Evolutionary conservation across 2,888 invertebrate genomes (phyloP).

Genomic region (Pheosia gnoma): DNA sequence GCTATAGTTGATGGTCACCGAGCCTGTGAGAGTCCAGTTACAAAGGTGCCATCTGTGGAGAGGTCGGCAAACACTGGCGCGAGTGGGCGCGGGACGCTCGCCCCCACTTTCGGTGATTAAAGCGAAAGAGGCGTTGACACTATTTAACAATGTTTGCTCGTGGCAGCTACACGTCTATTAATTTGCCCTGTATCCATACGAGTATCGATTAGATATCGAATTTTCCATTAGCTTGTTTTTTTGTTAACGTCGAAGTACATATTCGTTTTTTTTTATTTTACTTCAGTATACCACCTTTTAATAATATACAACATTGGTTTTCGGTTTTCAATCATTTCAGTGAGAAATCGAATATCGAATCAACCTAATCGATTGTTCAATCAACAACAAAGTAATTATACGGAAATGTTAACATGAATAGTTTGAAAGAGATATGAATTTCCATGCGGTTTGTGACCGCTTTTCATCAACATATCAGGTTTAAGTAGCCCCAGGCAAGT

Average conservation of each 20-base stretch:
- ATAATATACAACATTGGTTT: no score
- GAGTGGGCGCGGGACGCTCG: slow-evolving; percentile 75
- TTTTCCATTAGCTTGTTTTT: slow-evolving; percentile 1
- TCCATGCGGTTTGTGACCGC: slow-evolving; percentile 34
- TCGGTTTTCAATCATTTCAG: no score
- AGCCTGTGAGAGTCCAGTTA: slow-evolving; percentile 66
- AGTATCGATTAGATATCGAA: slow-evolving; percentile 19
- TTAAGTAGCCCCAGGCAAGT: slow-evolving; percentile 70
- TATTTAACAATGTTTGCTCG: slow-evolving; percentile 71
- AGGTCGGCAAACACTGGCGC: slow-evolving; percentile 72
- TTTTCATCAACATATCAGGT: slow-evolving; percentile 58
- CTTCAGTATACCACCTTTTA: no score
- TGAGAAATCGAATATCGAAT: no score
- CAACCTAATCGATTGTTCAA: neutral
- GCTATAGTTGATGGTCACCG: slow-evolving; percentile 59
- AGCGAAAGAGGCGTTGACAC: slow-evolving; percentile 79
- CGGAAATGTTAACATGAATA: neutral
- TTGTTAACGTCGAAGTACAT: no score
- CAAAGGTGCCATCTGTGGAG: slow-evolving; percentile 76
- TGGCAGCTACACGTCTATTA: slow-evolving; percentile 60
- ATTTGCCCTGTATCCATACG: slow-evolving; percentile 58
- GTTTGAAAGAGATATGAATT: neutral
- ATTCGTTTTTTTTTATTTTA: no score
- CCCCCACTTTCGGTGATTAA: slow-evolving; percentile 81
- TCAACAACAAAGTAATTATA: slow-evolving; percentile 4